Percentiles rank a stretch among this genome's conserved stretches.
Evolutionary conservation across 2,888 invertebrate genomes (phyloP).

Genomic region (Poecilobothrus nobilitatus): DNA sequence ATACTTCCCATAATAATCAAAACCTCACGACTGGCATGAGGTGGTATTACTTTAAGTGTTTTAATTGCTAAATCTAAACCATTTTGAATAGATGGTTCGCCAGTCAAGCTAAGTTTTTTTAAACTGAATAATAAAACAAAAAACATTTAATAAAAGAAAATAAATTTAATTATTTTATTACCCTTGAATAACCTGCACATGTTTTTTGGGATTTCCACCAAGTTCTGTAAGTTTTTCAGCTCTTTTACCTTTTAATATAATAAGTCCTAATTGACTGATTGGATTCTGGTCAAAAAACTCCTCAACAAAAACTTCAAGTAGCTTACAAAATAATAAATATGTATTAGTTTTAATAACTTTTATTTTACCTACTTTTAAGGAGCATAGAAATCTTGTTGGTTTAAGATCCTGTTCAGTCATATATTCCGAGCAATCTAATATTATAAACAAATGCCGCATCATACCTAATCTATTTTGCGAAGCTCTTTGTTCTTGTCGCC

Average conservation of each 20-base stretch:
- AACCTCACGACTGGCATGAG: slow-evolving; percentile 91
- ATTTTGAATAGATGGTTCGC: slow-evolving; percentile 96
- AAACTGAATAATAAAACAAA: slow-evolving; percentile 40
- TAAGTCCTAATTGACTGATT: slow-evolving; percentile 90
- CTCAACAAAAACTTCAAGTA: slow-evolving; percentile 86
- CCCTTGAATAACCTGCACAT: slow-evolving; percentile 60
- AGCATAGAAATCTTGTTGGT: slow-evolving; percentile 81
- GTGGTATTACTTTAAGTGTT: slow-evolving; percentile 78
- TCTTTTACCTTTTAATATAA: slow-evolving; percentile 83
- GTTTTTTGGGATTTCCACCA: slow-evolving; percentile 76
- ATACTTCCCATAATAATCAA: slow-evolving; percentile 86
- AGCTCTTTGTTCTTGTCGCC: slow-evolving; percentile 60
- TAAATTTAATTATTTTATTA: slow-evolving; percentile 26
- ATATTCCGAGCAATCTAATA: slow-evolving; percentile 87
- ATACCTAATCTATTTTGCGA: slow-evolving; percentile 85
- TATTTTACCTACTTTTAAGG: slow-evolving; percentile 69
- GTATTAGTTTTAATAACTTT: not conserved
- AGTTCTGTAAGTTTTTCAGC: slow-evolving; percentile 88
- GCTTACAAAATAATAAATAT: slow-evolving; percentile 47
- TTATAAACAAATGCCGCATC: slow-evolving; percentile 93
- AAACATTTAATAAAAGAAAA: not conserved
- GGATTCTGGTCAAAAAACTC: slow-evolving; percentile 99
- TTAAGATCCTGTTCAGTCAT: slow-evolving; percentile 94
- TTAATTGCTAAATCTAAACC: slow-evolving; percentile 80
- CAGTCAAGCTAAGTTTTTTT: slow-evolving; percentile 60